Percentiles rank a stretch among this genome's conserved stretches.
Conservation (phyloP, 2,888 invertebrate species). For the Trichogramma dendrolimi region DNA sequence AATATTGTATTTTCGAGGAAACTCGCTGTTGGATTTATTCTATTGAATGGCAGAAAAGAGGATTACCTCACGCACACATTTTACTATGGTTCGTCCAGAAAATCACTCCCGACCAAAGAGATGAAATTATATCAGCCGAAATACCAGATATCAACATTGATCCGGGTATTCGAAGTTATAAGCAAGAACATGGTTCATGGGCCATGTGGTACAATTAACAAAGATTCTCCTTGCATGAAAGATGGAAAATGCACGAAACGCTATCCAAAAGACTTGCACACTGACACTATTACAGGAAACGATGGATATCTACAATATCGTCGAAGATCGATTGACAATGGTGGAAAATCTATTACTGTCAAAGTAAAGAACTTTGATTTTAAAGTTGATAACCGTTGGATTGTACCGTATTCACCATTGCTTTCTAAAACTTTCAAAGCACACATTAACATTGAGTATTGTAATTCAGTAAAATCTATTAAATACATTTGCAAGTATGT, state of each 20-base stretch:
- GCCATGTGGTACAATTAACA: constrained; percentile 42
- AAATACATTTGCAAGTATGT: constrained; percentile 47
- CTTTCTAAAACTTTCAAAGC: constrained; percentile 35
- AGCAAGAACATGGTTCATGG: constrained; percentile 41
- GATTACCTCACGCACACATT: constrained; percentile 39
- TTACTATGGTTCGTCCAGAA: constrained; percentile 33
- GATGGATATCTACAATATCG: constrained; percentile 46
- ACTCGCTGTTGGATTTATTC: constrained; percentile 33
- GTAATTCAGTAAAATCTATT: constrained; percentile 48
- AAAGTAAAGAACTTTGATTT: constrained; percentile 12
- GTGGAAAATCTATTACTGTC: constrained; percentile 17
- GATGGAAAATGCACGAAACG: constrained; percentile 43
- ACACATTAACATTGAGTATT: constrained; percentile 50
- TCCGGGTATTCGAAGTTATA: constrained; percentile 35
- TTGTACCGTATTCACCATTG: constrained; percentile 33
- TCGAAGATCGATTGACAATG: constrained; percentile 30
- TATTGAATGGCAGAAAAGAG: constrained; percentile 41
- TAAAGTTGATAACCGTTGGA: constrained; percentile 30
- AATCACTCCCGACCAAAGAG: constrained; percentile 33
- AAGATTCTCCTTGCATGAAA: constrained; percentile 45
- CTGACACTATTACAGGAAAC: constrained; percentile 35
- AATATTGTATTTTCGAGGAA: constrained; percentile 33
- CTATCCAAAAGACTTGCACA: constrained; percentile 37
- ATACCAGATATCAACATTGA: constrained; percentile 37
- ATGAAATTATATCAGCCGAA: constrained; percentile 44